Conservation (phyloP, 2,797 vertebrate species). For the Furcifer pardalis region DNA sequence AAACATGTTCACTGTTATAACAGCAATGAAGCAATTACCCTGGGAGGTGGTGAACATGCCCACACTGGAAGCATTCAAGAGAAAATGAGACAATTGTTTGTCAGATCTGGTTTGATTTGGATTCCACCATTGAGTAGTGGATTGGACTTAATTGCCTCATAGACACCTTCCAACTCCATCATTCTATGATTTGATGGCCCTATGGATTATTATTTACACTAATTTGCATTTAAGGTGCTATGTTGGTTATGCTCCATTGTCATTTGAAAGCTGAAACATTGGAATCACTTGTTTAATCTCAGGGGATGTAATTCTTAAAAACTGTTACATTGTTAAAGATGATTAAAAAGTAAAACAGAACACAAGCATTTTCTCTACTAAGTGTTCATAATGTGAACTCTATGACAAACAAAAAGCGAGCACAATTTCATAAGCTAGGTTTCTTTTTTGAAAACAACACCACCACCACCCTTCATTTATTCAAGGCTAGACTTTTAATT, state of each 20-base stretch:
- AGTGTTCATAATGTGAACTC: constrained; percentile 18
- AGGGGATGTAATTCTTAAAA: constrained; percentile 33
- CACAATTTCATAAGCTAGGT: constrained; percentile 27
- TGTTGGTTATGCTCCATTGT: constrained; percentile 31
- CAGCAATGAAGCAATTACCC: too few relatives aligned
- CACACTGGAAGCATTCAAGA: too few relatives aligned
- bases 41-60: too few relatives aligned
- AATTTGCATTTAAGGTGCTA: background rate
- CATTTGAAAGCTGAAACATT: constrained; percentile 20
- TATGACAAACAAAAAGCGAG: constrained; percentile 42
- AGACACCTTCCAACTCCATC: too few relatives aligned
- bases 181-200: too few relatives aligned
- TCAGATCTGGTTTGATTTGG: too few relatives aligned
- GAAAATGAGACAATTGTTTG: too few relatives aligned
- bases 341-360: constrained; percentile 41
- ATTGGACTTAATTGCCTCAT: too few relatives aligned
- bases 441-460: constrained; percentile 21
- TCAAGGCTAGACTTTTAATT: constrained; percentile 65
- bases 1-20: too few relatives aligned
- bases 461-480: too few relatives aligned
- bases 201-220: background rate
- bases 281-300: constrained; percentile 46
- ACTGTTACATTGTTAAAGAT: constrained; percentile 34
- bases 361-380: constrained; percentile 47
- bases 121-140: too few relatives aligned